phyloP scores from a whole-genome alignment of 2,888 invertebrate genomes.

The Helleia helle region DNA sequence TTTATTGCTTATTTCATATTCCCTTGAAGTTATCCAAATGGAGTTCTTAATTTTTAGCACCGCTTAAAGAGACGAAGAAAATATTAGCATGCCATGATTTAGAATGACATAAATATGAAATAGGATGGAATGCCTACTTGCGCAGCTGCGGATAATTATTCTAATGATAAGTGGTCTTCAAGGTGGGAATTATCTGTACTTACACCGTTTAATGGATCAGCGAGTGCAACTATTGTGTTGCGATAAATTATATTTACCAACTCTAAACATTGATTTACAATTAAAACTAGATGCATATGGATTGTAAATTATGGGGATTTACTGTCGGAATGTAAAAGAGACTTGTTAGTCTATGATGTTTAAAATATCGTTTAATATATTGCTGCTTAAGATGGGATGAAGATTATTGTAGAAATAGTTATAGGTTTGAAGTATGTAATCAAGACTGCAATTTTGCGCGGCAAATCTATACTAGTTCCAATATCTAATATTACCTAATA shows the following conservation, averaged over 20 bases:
- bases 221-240: conserved; percentile 39
- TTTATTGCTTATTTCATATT: too few relatives aligned
- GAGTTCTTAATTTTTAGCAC: neutral
- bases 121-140: conserved; percentile 26
- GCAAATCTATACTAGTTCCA: too few relatives aligned
- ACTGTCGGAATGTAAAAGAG: too few relatives aligned
- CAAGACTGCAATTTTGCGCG: too few relatives aligned
- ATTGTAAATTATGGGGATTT: too few relatives aligned
- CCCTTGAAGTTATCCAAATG: too few relatives aligned
- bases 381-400: too few relatives aligned
- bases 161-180: conserved; percentile 34
- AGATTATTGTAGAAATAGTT: too few relatives aligned
- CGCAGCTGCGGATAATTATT: conserved; percentile 32
- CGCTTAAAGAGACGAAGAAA: neutral
- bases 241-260: conserved; percentile 25
- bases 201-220: conserved; percentile 59
- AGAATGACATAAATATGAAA: conserved; percentile 1
- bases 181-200: conserved; percentile 62
- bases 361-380: too few relatives aligned
- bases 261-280: conserved; percentile 3
- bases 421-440: too few relatives aligned
- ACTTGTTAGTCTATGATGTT: too few relatives aligned
- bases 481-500: too few relatives aligned
- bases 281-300: conserved; percentile 2
- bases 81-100: conserved; percentile 6